Percentiles rank a stretch among this genome's conserved stretches.
phyloP scores from a whole-genome alignment of 2,888 invertebrate species.

The Baccha elongata region DNA sequence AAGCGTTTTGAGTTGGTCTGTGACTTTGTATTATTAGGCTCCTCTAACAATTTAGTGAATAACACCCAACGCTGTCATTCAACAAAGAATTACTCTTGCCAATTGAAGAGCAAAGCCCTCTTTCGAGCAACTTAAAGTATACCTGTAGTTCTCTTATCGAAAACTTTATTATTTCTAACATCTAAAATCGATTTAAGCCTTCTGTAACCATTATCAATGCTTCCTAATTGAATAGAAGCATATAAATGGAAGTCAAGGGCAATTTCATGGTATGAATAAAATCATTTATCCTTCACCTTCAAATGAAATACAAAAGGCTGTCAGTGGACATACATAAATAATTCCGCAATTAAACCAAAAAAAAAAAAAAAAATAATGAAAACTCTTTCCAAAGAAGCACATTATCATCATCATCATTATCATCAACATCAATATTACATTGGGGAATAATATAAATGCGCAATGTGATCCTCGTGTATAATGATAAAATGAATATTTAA shows the following conservation, averaged over 20 bases:
- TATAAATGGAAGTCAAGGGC: neutral
- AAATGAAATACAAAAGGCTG: neutral
- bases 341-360: slow-evolving; percentile 5
- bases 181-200: no score
- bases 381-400: neutral
- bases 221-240: neutral
- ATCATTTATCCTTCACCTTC: slow-evolving; percentile 2
- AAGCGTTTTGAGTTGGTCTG: no score
- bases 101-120: no score
- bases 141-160: no score
- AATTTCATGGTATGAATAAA: neutral
- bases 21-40: no score
- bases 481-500: slow-evolving; percentile 3
- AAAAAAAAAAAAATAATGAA: neutral
- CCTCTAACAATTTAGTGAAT: no score
- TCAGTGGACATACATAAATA: neutral
- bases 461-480: neutral
- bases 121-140: no score
- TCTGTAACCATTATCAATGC: no score
- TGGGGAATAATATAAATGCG: neutral
- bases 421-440: neutral
- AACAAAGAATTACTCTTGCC: no score
- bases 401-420: no score
- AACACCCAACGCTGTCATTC: no score
- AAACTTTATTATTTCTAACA: no score